Percentiles rank a stretch among this genome's conserved stretches.
Evolutionary conservation across 2,797 vertebrate genomes (phyloP).

Genomic region (Austrolebias charrua): DNA sequence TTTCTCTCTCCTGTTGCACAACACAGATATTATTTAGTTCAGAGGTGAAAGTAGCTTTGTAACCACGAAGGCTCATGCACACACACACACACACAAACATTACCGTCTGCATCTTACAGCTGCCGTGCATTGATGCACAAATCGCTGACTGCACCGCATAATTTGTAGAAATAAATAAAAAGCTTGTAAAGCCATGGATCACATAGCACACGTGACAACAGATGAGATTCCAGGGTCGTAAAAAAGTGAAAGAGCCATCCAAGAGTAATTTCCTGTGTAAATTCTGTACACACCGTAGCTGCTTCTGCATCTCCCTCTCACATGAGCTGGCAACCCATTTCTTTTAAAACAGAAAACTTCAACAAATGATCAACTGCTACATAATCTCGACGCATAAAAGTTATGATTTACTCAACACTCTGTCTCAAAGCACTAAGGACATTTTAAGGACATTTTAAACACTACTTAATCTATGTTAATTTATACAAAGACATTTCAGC

Average conservation of each 20-base stretch:
- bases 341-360: not conserved
- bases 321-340: slow-evolving; percentile 3
- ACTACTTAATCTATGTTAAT: no score
- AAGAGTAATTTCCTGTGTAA: slow-evolving; percentile 1
- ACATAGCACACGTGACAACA: not conserved
- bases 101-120: no score
- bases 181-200: not conserved
- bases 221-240: not conserved
- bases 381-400: not conserved
- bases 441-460: no score
- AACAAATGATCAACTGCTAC: not conserved
- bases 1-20: no score
- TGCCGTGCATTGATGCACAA: no score
- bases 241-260: slow-evolving; percentile 1
- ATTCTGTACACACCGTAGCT: not conserved
- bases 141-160: not conserved
- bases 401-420: not conserved
- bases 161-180: no score
- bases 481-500: no score
- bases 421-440: no score
- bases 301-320: not conserved
- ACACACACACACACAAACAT: no score
- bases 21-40: no score
- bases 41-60: no score
- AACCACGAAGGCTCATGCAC: no score